Base-by-base conservation (phyloP, 2,888 invertebrate genomes). In the Euclidia mi region DNA sequence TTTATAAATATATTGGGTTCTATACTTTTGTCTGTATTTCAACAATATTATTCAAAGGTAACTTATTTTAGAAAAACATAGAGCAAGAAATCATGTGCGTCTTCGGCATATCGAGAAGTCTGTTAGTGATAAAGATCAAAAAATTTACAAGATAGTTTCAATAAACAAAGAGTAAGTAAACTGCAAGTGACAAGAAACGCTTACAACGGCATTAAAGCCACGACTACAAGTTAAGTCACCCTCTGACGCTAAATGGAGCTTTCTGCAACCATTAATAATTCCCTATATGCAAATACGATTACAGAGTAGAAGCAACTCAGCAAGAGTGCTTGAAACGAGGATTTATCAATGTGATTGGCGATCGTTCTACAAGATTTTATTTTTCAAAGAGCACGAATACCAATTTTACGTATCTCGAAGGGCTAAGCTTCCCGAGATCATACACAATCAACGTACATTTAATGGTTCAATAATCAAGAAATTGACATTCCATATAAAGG, bases 401-500 rank as follows among this genome's bases (percentile, higher is more conserved):
- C 25, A 28, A 41, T 28, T 28, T 2, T 17, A 20, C 1, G 10
- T 10, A 34, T 15, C n/a, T n/a, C 25, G 11, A 18, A 31, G 1
- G 9, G 28, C 35, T 35, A 50, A 43, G 35, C 18, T n/a, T 18
- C 12, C 4, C 17, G 28, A 0, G 35, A 37, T 29, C 2, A 25
- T 17, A 11, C 0, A 37, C 28, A 46, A 14, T 46, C 25, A 43
- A 37, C 37, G 34, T 17, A 50, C 41, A 40, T 65, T 51, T 35
- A 60, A 65, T 65, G 64, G 50, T 58, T 38, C 61, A 63, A 72
- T 68, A 69, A 65, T 62, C 56, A 53, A 25, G 38, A 50, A 60
- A 64, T 77, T 47, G 51, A 48, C 38, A 59, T 50, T 32, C 18
- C 47, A 25, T 18, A 40, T 49, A 64, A 64, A 65, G 61, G 56